A percentile compares a stretch with the other conserved stretches of the same genome.
These are phyloP conservation scores for Corapipo altera DNA, from an alignment of 2,113 vertebrate genomes.

Conservation along the genomic window DNA sequence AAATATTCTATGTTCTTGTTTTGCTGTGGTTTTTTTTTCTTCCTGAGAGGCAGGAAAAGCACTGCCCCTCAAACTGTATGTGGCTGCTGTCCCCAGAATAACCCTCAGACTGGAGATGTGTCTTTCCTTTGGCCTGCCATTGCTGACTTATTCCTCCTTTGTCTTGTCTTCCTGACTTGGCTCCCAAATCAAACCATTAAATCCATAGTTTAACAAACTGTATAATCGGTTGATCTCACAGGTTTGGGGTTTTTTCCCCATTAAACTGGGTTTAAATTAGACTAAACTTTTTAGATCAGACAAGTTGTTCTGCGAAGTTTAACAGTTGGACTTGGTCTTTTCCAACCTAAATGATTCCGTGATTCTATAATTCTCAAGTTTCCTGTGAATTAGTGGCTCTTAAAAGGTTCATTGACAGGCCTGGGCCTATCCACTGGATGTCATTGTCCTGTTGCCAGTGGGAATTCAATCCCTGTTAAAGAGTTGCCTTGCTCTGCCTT, in stretches of 20 bases:
- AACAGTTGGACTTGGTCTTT: neutral
- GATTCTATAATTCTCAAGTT: neutral
- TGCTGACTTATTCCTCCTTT: neutral
- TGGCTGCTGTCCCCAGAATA: neutral
- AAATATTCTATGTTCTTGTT: neutral
- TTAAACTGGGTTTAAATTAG: neutral
- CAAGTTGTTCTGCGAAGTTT: neutral
- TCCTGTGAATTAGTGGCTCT: neutral
- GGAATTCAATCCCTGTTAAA: neutral
- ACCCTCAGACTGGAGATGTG: neutral
- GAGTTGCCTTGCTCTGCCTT: neutral
- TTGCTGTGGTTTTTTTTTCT: accelerated
- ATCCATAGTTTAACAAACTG: neutral
- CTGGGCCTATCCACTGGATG: neutral
- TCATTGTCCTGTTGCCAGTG: neutral
- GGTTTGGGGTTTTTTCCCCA: neutral
- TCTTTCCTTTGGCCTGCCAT: neutral
- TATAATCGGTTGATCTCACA: neutral
- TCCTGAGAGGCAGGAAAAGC: neutral
- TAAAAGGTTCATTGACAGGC: neutral
- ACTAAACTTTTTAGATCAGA: neutral
- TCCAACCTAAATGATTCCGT: neutral
- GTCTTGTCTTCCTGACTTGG: neutral
- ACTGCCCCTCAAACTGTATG: neutral
- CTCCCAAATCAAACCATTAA: neutral